phyloP scores from a whole-genome alignment of 2,113 vertebrate species.

The Pheucticus melanocephalus region DNA sequence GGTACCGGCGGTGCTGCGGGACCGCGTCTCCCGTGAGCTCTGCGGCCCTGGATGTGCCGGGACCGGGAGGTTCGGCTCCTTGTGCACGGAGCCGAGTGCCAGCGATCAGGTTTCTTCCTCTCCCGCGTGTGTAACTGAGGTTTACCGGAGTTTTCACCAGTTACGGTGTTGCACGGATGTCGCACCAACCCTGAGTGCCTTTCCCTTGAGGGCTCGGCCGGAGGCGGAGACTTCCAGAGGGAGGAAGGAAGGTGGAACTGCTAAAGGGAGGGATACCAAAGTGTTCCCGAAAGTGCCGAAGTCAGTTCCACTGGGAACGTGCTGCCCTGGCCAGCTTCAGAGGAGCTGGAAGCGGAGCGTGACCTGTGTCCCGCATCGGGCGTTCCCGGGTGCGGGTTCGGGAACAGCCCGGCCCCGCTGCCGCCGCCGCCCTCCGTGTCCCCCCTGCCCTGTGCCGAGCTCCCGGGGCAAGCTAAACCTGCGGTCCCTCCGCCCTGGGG shows the following conservation, averaged over 20 bases:
- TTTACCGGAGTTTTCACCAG: background rate
- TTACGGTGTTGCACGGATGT: background rate
- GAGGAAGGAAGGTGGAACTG: background rate
- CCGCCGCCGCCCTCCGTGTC: background rate
- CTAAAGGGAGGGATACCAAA: background rate
- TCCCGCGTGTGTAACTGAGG: fast-evolving
- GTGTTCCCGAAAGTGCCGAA: background rate
- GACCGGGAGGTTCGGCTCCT: background rate
- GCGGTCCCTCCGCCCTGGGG: background rate
- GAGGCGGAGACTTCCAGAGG: background rate
- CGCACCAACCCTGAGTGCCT: background rate
- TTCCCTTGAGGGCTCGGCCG: background rate
- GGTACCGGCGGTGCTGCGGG: background rate
- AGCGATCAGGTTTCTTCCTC: background rate
- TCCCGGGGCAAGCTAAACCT: background rate
- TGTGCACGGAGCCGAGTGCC: fast-evolving
- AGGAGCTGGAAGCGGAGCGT: background rate
- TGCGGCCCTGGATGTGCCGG: fast-evolving
- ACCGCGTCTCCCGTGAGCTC: background rate
- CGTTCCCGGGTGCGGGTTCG: fast-evolving
- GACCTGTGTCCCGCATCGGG: background rate
- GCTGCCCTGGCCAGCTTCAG: background rate
- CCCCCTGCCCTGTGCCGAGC: background rate
- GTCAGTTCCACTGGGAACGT: background rate
- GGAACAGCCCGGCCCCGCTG: background rate